Evolutionary conservation across 1,140 invertebrate species (phyloP), one percentile per base, ranked within the genome.

Genomic region (Drosophila funebris): DNA sequence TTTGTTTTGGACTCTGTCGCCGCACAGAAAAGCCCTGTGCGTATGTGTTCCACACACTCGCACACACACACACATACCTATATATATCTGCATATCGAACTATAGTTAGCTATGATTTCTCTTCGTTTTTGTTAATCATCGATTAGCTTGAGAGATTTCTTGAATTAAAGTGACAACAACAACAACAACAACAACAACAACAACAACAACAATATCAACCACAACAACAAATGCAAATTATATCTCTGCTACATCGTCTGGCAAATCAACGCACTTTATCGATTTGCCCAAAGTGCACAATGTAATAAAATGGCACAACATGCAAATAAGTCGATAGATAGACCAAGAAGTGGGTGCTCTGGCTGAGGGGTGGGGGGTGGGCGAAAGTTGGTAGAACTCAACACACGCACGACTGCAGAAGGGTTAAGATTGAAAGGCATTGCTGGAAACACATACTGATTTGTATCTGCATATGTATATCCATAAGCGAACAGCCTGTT

Each of bases 401-500:
- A 36, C 72, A 36, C 72, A 78, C 66, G 72, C 79, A 72, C 61
- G 70, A 57, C 77, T 74, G 75, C 83, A 53, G 56, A 87, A 78
- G 78, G 82, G 82, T 87, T 87, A 88, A 80, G 83, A 87, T 82
- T 88, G 82, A 82, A 48, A 67, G 74, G 78, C 74, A 77, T 56
- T 85, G 71, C 53, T 53, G 22, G 8, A 14, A 33, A 18, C 48
- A 33, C 44, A 48, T 27, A 48, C 20, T 27, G 44, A 48, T 48
- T 27, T 48, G 11, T 20, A 48, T 27, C 44, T 48, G 22, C n/a
- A 48, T 14, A 48, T 48, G 3, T 22, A 48, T 48, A 27, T 48
- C 44, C n/a, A 48, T 48, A 24, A 22, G 43, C 11, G 43, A 22
- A 44, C 20, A 5, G 4, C 24, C n/a, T n/a, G n/a, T n/a, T n/a